Base-by-base conservation (phyloP, 2,888 invertebrate species). In the Mechanitis mazaeus region DNA sequence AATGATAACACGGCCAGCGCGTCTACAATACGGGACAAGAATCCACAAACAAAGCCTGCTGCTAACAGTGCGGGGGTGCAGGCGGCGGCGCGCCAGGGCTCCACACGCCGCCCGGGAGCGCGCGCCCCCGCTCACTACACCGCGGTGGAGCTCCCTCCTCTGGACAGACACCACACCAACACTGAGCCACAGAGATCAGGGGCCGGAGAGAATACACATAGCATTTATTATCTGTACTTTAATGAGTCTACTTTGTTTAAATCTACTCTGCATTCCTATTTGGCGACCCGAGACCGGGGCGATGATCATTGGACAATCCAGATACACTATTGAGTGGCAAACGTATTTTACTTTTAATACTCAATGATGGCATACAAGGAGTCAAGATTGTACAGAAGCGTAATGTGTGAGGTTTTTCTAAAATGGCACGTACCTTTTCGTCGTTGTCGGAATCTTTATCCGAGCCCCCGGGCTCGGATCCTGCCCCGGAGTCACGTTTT, bases 371-470 rank as follows among this genome's bases (percentile, higher is more conserved):
- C 70, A 70, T 64, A 68, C 67, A 68, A 65, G 58, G 59, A 65
- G 63, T 65, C 60, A 65, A 54, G 53, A 58, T 58, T 63, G n/a
- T 56, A 64, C 58, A 64, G 56, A 66, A 63, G 61, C 63, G 64
- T 55, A 55, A 50, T 31, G 7, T 31, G 31, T 11, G 6, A 63
- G 70, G 70, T 45, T 47, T 61, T 42, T 46, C 35, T 35, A 28
- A 58, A 47, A 47, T 42, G 58, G 33, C 67, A 87, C 92, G 91
- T 92, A 96, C 96, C 95, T 96, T 96, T 80, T 96, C 96, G 81
- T 97, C 96, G 79, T 94, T 94, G 76, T 97, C 97, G 28, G 96
- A 96, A 73, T 97, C 97, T 74, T 95, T 94, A 77, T 95, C 96
- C 38, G 94, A 94, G 68, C 95, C 96, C 33, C 94, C 94, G 60